These are phyloP conservation scores for Sylvilagus bachmani DNA, from an alignment of 2,113 vertebrate species.

Conservation along the genomic window DNA sequence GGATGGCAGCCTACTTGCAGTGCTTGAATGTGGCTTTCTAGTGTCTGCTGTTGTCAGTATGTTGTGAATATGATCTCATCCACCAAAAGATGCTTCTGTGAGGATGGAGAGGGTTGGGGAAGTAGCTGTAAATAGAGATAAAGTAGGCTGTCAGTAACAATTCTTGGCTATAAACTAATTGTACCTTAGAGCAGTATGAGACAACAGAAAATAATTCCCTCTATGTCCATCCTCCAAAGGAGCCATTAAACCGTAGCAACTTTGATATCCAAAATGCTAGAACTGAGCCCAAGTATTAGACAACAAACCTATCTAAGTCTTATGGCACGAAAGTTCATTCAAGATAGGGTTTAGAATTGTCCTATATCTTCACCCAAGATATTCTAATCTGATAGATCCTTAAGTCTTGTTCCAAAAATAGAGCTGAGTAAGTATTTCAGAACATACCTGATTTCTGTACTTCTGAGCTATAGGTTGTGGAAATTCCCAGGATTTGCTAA, in stretches of 20 bases:
- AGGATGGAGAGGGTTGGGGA: neutral
- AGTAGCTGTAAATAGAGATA: constrained; percentile 38
- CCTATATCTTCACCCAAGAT: constrained; percentile 45
- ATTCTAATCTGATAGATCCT: neutral
- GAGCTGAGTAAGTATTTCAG: neutral
- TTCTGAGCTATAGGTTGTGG: neutral
- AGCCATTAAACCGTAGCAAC: neutral
- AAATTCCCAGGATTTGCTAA: constrained; percentile 48
- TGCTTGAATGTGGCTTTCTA: constrained; percentile 1
- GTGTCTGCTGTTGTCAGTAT: constrained; percentile 43
- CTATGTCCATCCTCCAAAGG: neutral
- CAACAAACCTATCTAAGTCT: neutral
- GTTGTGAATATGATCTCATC: constrained; percentile 64
- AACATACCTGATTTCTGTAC: neutral
- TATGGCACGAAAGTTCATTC: neutral
- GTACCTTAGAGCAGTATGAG: constrained; percentile 20
- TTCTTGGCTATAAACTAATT: constrained; percentile 44
- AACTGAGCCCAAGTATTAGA: neutral
- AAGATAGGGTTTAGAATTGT: constrained; percentile 34
- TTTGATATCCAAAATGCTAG: constrained; percentile 31
- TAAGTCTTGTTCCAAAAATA: constrained; percentile 10
- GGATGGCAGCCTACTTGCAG: neutral
- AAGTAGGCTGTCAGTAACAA: neutral
- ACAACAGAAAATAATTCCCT: neutral
- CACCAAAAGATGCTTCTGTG: constrained; percentile 18